Base-by-base conservation (phyloP, 2,888 invertebrate species). In the Pantelozetes paolii region DNA sequence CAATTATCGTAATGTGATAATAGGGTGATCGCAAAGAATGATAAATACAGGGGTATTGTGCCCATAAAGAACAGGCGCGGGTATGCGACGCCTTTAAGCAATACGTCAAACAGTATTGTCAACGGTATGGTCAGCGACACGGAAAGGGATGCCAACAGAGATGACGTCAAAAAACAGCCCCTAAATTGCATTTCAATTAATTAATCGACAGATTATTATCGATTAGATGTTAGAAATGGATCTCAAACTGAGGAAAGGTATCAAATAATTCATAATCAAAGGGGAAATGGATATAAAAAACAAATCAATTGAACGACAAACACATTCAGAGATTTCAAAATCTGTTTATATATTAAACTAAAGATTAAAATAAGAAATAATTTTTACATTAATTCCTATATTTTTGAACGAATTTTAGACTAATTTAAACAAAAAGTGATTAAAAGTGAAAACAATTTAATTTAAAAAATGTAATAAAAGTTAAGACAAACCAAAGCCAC, bases 141-240 rank as follows among this genome's bases (percentile, higher is more conserved):
- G 74, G 93, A 88, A 79, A 94, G 83, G 1, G 93, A 94, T 32
- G 93, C 96, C 79, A 93, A 89, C 69, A 92, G 85, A 0, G 93
- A 89, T 18, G 95, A 95, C 23, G 97, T 97, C 79, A 97, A 84
- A 79, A 95, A 94, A 79, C 93, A 91, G 71, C 94, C 97, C 92
- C 94, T 94, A 45, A 28, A 72, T 32, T 62, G 71, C 72, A 20
- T 42, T 64, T 6, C 45, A 45, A 11, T 45, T 45, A 45, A 45
- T 45, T 15, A 45, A 11, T 45, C 11, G 11, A 45, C 15, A 9
- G 15, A 45, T 45, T 15, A 45, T 45, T 45, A 45, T 45, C 15
- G 45, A 2, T 36, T 8, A 36, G 5, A 5, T 36, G 11, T 36
- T 8, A 5, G 5, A n/a, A n/a, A n/a, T 5, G 5, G 36, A 36